A percentile compares a stretch with the other conserved stretches of the same genome.
Evolutionary conservation across 2,888 invertebrate genomes (phyloP).

Genomic region (Athrips mouffetella): DNA sequence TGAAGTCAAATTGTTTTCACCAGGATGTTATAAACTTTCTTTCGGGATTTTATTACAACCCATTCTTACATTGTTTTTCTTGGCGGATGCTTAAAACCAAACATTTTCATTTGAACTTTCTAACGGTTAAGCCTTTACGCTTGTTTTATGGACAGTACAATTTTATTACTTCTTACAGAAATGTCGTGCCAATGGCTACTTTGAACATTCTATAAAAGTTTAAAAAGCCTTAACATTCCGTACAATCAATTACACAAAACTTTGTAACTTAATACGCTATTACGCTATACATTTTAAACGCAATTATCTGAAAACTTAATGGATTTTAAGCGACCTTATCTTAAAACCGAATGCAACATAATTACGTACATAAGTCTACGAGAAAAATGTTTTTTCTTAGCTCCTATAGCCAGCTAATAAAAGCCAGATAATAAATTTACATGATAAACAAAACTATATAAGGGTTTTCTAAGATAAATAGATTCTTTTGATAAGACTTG

Average conservation of each 20-base stretch:
- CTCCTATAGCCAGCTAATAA: background rate
- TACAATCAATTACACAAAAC: background rate
- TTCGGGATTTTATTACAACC: background rate
- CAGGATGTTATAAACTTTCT: background rate
- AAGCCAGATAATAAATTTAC: background rate
- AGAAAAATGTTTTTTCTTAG: background rate
- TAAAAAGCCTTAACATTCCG: background rate
- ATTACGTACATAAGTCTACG: background rate
- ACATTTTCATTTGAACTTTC: background rate
- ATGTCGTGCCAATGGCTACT: too few species aligned
- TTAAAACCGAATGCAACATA: background rate
- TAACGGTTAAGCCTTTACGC: background rate
- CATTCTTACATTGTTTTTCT: too few species aligned
- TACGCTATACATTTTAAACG: background rate
- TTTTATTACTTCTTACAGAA: background rate
- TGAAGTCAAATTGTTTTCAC: background rate
- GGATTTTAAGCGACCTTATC: conserved; percentile 4
- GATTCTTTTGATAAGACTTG: too few species aligned
- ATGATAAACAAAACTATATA: background rate
- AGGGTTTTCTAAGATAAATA: too few species aligned
- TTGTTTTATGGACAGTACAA: background rate
- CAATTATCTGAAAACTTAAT: conserved; percentile 1
- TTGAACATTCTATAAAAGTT: too few species aligned
- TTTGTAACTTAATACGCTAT: background rate
- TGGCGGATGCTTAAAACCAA: too few species aligned